Conservation (phyloP, 1,140 invertebrate species). For the Medauroidea extradentata region DNA sequence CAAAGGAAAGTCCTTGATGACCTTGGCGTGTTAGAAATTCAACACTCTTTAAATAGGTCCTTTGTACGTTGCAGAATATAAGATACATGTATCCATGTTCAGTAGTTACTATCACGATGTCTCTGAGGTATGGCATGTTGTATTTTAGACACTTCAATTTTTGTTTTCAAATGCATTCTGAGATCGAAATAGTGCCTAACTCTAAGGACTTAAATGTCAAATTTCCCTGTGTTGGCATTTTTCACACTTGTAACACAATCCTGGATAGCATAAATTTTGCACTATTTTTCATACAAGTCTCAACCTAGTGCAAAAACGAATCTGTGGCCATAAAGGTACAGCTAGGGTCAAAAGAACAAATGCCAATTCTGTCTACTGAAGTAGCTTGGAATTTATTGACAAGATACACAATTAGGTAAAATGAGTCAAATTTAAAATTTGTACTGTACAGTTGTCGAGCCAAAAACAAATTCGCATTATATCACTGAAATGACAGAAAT, state of each 20-base stretch:
- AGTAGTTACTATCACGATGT: neutral
- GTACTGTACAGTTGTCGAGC: too few relatives aligned
- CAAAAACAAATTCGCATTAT: too few relatives aligned
- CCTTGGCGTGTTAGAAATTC: neutral
- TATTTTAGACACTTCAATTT: slow-evolving; percentile 1
- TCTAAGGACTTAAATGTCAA: slow-evolving; percentile 3
- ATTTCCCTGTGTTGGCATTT: neutral
- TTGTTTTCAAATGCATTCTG: neutral
- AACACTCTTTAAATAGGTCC: neutral
- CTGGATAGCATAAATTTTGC: neutral
- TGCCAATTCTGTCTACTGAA: neutral
- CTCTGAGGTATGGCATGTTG: neutral
- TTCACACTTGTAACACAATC: slow-evolving; percentile 3
- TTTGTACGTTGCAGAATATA: neutral
- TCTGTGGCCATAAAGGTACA: slow-evolving; percentile 9
- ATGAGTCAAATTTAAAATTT: slow-evolving; percentile 3
- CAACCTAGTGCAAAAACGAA: slow-evolving; percentile 5
- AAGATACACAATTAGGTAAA: neutral
- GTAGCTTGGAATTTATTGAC: neutral
- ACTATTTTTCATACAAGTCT: slow-evolving; percentile 1
- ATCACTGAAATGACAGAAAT: slow-evolving; percentile 6
- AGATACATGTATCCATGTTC: neutral
- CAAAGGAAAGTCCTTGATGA: neutral
- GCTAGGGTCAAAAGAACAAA: slow-evolving; percentile 6
- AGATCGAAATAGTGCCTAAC: slow-evolving; percentile 1